These are phyloP conservation scores for Canis aureus DNA, from an alignment of 2,113 vertebrate species.

Conservation along the genomic window DNA sequence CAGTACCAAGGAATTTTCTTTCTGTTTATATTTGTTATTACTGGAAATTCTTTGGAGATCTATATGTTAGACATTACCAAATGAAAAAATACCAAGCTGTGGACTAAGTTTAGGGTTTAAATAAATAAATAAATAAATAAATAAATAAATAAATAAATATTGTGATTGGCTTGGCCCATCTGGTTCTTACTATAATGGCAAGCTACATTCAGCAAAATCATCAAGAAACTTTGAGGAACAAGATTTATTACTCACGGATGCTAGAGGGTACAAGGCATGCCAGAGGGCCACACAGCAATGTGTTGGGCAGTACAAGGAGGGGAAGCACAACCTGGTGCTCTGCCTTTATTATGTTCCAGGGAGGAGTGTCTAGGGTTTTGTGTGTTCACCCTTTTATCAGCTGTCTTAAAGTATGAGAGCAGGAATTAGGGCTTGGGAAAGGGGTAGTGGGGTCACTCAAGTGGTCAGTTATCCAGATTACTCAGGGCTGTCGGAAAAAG, in stretches of 20 bases:
- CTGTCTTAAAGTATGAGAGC: not conserved
- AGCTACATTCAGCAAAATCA: not conserved
- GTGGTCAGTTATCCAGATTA: not conserved
- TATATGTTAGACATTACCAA: not conserved
- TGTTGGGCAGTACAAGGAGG: too few species aligned
- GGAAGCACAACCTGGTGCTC: not conserved
- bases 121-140: not conserved
- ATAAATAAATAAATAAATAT: not conserved
- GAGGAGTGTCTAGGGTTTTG: not conserved
- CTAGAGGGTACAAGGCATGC: not conserved
- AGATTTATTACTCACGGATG: not conserved
- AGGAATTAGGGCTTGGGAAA: not conserved
- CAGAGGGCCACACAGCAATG: not conserved
- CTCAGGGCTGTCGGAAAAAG: not conserved
- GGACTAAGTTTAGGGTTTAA: not conserved
- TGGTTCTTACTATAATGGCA: not conserved
- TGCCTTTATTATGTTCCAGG: not conserved
- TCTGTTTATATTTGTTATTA: conserved; percentile 6
- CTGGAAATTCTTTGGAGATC: not conserved
- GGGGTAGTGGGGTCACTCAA: not conserved
- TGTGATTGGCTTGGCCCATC: not conserved
- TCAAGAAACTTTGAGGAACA: not conserved
- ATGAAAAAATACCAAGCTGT: not conserved
- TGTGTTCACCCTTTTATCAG: not conserved
- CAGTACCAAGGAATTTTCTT: not conserved